A percentile compares a stretch with the other conserved stretches of the same genome.
Conservation (phyloP, 2,888 invertebrate genomes). For the Taenaris catops region DNA sequence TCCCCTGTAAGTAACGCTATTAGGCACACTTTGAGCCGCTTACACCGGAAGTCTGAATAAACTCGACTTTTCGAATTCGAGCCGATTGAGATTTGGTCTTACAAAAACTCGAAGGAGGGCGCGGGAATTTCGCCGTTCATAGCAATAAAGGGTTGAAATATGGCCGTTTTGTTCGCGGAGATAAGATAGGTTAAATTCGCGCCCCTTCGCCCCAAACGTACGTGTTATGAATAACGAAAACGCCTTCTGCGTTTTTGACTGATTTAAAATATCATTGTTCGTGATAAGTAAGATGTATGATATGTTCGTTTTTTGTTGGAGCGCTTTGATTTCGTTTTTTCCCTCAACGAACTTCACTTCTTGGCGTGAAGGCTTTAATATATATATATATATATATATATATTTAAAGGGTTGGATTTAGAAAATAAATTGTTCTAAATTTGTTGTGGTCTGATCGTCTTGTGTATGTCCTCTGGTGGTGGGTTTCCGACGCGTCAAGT, state of each 20-base stretch:
- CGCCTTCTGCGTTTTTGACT: constrained; percentile 18
- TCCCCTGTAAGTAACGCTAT: too few relatives aligned
- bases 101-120: constrained; percentile 3
- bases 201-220: constrained; percentile 29
- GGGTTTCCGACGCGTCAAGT: too few relatives aligned
- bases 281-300: constrained; percentile 19
- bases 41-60: background rate
- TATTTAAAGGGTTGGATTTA: too few relatives aligned
- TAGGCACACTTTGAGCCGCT: too few relatives aligned
- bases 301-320: too few relatives aligned
- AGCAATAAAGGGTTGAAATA: constrained; percentile 33
- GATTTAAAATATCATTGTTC: constrained; percentile 22
- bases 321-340: too few relatives aligned
- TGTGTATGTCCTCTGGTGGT: too few relatives aligned
- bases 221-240: constrained; percentile 32
- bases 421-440: too few relatives aligned
- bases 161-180: constrained; percentile 30
- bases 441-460: too few relatives aligned
- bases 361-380: too few relatives aligned
- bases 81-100: constrained; percentile 3
- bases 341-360: too few relatives aligned
- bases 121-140: constrained; percentile 19
- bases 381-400: too few relatives aligned
- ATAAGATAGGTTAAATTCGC: constrained; percentile 38
- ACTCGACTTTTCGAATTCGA: constrained; percentile 1